Evolutionary conservation across 2,888 invertebrate species (phyloP).

Genomic region (Noctua pronuba): DNA sequence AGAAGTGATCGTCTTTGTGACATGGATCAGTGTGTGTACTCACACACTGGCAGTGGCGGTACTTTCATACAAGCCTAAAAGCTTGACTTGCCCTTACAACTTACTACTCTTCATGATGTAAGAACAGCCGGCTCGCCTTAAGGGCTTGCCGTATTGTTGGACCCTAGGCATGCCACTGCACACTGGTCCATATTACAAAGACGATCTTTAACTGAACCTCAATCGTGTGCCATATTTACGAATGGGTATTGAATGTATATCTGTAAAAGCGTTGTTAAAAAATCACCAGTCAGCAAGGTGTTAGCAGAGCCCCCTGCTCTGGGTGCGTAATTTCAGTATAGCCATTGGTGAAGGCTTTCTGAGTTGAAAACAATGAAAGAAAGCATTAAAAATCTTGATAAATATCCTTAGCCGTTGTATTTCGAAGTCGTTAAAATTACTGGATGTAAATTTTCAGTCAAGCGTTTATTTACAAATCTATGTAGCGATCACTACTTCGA

Average conservation of each 20-base stretch:
- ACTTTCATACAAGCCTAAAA: no score
- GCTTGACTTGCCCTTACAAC: no score
- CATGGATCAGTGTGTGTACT: not conserved
- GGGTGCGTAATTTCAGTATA: not conserved
- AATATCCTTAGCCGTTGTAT: not conserved
- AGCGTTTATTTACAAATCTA: constrained; percentile 4
- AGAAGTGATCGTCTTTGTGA: no score
- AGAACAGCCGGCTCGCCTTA: no score
- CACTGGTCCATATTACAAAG: no score
- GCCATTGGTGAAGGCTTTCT: not conserved
- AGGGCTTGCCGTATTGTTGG: no score
- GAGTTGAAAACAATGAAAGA: not conserved
- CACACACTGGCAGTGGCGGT: not conserved
- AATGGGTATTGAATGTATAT: not conserved
- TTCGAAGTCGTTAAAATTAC: not conserved
- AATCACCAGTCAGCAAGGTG: not conserved
- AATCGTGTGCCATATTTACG: not conserved
- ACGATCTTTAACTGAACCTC: not conserved
- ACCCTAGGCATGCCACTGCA: no score
- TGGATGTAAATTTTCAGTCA: not conserved
- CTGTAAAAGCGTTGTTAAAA: not conserved
- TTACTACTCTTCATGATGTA: no score
- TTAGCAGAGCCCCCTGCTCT: not conserved
- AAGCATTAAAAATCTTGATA: not conserved
- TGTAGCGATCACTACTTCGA: not conserved